Conservation (phyloP, 2,888 invertebrate species). For the Papilio elwesi region DNA sequence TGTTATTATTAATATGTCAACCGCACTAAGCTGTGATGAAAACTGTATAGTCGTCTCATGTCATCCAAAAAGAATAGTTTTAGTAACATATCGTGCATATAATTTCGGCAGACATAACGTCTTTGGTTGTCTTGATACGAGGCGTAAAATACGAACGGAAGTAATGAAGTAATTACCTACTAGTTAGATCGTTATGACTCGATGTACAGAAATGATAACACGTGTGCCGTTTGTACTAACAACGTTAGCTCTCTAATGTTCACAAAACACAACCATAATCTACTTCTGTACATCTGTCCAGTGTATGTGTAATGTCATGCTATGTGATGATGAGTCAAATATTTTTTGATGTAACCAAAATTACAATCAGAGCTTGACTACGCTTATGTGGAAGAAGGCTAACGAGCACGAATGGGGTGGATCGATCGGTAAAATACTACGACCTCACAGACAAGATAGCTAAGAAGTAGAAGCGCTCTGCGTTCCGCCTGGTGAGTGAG, state of each 20-base stretch:
- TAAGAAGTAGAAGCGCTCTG: too few relatives aligned
- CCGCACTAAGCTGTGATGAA: too few relatives aligned
- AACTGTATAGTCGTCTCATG: too few relatives aligned
- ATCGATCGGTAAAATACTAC: too few relatives aligned
- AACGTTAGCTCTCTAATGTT: conserved; percentile 11
- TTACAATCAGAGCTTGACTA: too few relatives aligned
- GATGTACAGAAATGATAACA: conserved; percentile 20
- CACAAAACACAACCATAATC: conserved; percentile 7
- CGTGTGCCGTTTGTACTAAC: conserved; percentile 10
- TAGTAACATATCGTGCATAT: too few relatives aligned
- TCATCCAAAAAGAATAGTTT: too few relatives aligned
- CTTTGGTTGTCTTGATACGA: not conserved
- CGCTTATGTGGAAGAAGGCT: too few relatives aligned
- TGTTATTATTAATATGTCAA: too few relatives aligned
- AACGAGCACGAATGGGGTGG: too few relatives aligned
- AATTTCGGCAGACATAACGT: not conserved
- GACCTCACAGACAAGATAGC: too few relatives aligned
- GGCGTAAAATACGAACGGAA: not conserved
- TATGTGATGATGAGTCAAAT: not conserved
- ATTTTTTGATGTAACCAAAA: not conserved
- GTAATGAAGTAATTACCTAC: not conserved
- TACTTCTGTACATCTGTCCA: not conserved
- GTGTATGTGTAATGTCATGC: not conserved
- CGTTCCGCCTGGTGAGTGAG: too few relatives aligned
- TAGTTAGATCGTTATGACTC: conserved; percentile 11